A percentile compares a stretch with the other conserved stretches of the same genome.
phyloP scores from a whole-genome alignment of 2,797 vertebrate genomes.

The Tenualosa ilisha region DNA sequence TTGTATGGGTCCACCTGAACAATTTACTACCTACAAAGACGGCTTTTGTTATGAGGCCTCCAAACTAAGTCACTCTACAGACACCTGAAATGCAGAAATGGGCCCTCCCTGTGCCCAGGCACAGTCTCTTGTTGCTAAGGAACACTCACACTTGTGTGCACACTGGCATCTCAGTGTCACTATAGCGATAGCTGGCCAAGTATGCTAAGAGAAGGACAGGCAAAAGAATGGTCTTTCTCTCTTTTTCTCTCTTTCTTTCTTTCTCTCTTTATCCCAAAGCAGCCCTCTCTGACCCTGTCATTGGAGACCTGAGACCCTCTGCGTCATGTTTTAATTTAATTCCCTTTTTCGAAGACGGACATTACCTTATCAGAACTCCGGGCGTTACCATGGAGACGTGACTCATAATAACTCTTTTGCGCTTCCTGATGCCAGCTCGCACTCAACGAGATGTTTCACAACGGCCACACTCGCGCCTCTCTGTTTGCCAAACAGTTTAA shows the following conservation, averaged over 20 bases:
- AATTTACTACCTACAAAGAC: slow-evolving; percentile 40
- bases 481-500: slow-evolving; percentile 64
- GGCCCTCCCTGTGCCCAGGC: background rate
- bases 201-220: background rate
- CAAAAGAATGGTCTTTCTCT: background rate
- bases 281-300: background rate
- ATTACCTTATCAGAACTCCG: slow-evolving; percentile 63
- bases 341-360: slow-evolving; percentile 60
- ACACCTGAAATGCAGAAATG: background rate
- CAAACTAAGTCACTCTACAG: slow-evolving; percentile 17
- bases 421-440: slow-evolving; percentile 73
- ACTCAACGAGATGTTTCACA: slow-evolving; percentile 53
- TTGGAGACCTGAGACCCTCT: background rate
- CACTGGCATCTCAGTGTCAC: background rate
- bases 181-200: background rate
- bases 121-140: slow-evolving; percentile 1
- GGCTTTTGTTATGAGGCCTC: slow-evolving; percentile 38
- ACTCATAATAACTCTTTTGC: slow-evolving; percentile 70
- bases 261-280: background rate
- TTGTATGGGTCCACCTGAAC: slow-evolving; percentile 37
- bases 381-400: slow-evolving; percentile 75
- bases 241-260: background rate
- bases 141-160: slow-evolving; percentile 6
- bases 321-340: slow-evolving; percentile 48
- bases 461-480: slow-evolving; percentile 64